phyloP scores from a whole-genome alignment of 2,113 vertebrate genomes.

The Zapus hudsonius region DNA sequence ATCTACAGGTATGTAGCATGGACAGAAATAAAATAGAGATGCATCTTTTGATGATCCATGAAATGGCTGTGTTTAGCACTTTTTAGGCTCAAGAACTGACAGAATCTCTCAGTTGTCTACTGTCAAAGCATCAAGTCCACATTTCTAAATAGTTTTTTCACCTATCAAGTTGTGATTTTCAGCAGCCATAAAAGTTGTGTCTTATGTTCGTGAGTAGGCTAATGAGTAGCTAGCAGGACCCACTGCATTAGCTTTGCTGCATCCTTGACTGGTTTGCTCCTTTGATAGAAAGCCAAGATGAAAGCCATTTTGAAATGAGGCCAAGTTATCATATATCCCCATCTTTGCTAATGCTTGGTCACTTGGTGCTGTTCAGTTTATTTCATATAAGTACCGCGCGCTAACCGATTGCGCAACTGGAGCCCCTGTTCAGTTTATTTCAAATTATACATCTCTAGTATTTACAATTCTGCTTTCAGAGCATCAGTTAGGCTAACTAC shows the following conservation, averaged over 20 bases:
- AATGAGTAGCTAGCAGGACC: not conserved
- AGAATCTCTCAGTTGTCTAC: not conserved
- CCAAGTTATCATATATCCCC: not conserved
- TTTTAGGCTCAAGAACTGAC: not conserved
- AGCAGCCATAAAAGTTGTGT: not conserved
- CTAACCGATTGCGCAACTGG: no score
- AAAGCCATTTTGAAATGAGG: conserved; percentile 31
- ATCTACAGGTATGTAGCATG: not conserved
- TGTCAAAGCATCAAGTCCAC: not conserved
- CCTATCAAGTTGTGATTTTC: not conserved
- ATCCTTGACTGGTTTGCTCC: not conserved
- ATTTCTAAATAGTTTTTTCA: not conserved
- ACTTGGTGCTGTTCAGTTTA: not conserved
- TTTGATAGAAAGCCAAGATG: not conserved
- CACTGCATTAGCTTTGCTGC: not conserved
- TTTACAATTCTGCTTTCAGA: not conserved
- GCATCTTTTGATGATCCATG: not conserved
- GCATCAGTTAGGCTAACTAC: not conserved
- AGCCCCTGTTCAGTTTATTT: conserved; percentile 23
- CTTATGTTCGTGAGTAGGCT: not conserved
- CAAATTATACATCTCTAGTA: not conserved
- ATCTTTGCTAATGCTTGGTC: not conserved
- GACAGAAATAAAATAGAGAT: not conserved
- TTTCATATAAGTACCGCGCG: no score
- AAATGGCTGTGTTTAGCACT: not conserved